phyloP scores from a whole-genome alignment of 2,888 invertebrate species.

The Ochlodes sylvanus region DNA sequence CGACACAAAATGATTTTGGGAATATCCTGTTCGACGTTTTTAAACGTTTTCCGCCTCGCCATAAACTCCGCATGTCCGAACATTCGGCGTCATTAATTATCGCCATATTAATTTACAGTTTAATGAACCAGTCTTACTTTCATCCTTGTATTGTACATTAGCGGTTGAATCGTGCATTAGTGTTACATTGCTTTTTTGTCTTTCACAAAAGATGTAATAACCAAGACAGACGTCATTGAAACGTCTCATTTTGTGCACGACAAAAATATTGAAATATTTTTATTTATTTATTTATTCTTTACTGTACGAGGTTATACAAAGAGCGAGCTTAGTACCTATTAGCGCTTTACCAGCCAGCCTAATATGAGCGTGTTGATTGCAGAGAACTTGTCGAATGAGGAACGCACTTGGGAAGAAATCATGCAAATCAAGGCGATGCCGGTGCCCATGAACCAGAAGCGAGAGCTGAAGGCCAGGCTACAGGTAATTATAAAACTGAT shows the following conservation, averaged over 20 bases:
- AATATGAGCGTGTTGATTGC: slow-evolving; percentile 40
- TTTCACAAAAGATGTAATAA: no score
- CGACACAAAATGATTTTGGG: no score
- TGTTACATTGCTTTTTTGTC: no score
- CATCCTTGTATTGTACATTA: background rate
- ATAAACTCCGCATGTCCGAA: background rate
- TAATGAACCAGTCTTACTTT: slow-evolving; percentile 2
- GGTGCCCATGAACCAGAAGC: slow-evolving; percentile 92
- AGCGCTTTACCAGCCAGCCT: no score
- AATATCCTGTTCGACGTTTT: no score
- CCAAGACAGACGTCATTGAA: no score
- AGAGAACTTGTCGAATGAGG: slow-evolving; percentile 92
- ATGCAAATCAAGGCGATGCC: slow-evolving; percentile 94
- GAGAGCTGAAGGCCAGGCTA: slow-evolving; percentile 90
- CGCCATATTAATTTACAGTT: slow-evolving; percentile 17
- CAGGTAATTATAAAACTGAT: slow-evolving; percentile 81
- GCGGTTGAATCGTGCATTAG: no score
- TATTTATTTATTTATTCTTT: no score
- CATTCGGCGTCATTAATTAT: slow-evolving; percentile 13
- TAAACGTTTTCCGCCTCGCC: background rate
- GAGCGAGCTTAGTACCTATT: no score
- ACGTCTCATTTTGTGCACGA: no score
- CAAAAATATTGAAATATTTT: no score
- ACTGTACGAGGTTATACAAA: no score
- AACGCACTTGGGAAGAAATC: slow-evolving; percentile 93